A percentile compares a stretch with the other conserved stretches of the same genome.
Conservation (phyloP, 1,140 invertebrate genomes). For the Bombus breviceps region DNA sequence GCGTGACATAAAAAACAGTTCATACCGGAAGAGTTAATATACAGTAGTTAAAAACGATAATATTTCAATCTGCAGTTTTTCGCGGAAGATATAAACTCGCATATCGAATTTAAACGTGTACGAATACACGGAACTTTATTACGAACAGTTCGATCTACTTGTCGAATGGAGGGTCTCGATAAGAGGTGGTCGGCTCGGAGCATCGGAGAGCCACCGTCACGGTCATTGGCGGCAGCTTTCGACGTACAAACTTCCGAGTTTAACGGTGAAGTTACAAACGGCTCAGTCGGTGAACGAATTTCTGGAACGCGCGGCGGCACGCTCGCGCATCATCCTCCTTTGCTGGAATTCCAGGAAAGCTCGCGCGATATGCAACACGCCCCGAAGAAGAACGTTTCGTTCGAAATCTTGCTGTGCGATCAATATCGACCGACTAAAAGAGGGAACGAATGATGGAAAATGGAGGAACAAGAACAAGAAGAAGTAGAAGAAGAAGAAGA, state of each 20-base stretch:
- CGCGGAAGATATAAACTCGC: not conserved
- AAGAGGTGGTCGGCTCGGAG: not conserved
- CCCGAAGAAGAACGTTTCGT: not conserved
- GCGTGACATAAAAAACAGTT: not conserved
- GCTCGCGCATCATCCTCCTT: not conserved
- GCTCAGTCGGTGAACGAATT: conserved; percentile 15
- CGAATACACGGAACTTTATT: not conserved
- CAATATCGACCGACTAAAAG: conserved; percentile 23
- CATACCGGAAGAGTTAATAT: not conserved
- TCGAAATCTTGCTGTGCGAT: not conserved
- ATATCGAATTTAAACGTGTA: not conserved
- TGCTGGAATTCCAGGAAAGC: conserved; percentile 33
- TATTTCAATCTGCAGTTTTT: not conserved
- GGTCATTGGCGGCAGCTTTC: conserved; percentile 28
- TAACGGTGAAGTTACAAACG: conserved; percentile 36
- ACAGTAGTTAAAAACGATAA: not conserved
- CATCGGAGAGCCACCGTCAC: conserved; percentile 13
- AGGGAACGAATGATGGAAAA: not conserved
- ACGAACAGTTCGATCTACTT: not conserved
- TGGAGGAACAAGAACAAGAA: not conserved
- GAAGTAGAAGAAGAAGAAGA: not conserved
- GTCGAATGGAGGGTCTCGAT: not conserved
- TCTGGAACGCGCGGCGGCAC: conserved; percentile 30
- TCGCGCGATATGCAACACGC: conserved; percentile 26
- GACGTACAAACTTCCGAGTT: conserved; percentile 41